Evolutionary conservation across 2,113 vertebrate species (phyloP).

Genomic region (Rhea americana): DNA sequence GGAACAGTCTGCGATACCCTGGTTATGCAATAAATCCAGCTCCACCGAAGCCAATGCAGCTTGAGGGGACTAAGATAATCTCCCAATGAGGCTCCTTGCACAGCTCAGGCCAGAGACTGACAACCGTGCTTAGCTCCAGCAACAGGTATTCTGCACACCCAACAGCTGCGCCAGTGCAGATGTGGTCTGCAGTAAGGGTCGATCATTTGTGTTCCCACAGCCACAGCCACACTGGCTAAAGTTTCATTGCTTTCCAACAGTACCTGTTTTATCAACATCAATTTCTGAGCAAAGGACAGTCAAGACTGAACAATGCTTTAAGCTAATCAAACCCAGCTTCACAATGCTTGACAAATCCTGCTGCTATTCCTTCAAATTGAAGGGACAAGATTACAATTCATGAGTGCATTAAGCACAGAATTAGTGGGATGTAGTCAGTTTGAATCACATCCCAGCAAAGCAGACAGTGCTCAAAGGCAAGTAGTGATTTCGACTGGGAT

Average conservation of each 20-base stretch:
- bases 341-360: neutral
- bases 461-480: neutral
- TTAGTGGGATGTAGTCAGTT: neutral
- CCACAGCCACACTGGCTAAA: neutral
- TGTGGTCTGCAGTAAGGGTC: fast-evolving
- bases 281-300: neutral
- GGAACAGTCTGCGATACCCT: neutral
- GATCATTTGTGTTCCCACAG: neutral
- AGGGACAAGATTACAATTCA: neutral
- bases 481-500: fast-evolving
- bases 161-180: fast-evolving
- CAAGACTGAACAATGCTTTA: neutral
- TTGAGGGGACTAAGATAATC: neutral
- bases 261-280: neutral
- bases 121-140: fast-evolving
- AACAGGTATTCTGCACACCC: neutral
- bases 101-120: neutral
- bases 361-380: neutral
- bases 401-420: neutral
- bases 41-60: fast-evolving
- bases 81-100: neutral
- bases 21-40: neutral
- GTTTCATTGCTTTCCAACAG: neutral
- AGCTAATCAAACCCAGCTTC: neutral
- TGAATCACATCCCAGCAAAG: neutral